These are phyloP conservation scores for Ladona fulva DNA, from an alignment of 1,140 invertebrate genomes.

Conservation along the genomic window DNA sequence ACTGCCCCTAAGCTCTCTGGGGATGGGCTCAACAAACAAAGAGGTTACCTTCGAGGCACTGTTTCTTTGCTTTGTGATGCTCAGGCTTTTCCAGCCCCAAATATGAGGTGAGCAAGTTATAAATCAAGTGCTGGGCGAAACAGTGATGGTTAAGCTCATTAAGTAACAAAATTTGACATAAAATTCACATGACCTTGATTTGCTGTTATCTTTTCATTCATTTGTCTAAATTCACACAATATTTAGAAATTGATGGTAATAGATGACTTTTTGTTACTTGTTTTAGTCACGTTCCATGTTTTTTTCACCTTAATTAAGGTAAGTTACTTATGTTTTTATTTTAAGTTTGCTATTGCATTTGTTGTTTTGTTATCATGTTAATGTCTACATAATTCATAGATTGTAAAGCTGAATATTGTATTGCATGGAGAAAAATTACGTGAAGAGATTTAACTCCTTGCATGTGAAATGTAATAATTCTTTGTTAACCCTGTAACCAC, in stretches of 20 bases:
- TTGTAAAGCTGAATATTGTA: neutral
- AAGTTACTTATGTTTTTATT: neutral
- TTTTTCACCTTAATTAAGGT: neutral
- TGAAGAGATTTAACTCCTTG: neutral
- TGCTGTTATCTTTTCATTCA: neutral
- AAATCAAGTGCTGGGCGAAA: neutral
- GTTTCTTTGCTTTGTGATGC: constrained; percentile 23
- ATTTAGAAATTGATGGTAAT: no score
- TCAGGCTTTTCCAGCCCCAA: constrained; percentile 23
- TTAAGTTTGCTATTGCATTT: neutral
- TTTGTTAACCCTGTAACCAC: constrained; percentile 1
- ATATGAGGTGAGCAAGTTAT: constrained; percentile 21
- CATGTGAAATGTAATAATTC: neutral
- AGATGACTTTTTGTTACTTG: no score
- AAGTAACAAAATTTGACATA: neutral
- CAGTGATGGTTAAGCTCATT: neutral
- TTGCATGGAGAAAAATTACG: neutral
- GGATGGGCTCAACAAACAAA: constrained; percentile 44
- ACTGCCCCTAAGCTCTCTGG: constrained; percentile 25
- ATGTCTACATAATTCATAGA: neutral
- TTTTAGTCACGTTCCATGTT: no score
- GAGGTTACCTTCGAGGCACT: constrained; percentile 27
- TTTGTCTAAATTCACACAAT: neutral
- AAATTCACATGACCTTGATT: neutral
- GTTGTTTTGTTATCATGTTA: neutral